Conservation (phyloP, 1,140 invertebrate species). For the Vollenhovia emeryi region DNA sequence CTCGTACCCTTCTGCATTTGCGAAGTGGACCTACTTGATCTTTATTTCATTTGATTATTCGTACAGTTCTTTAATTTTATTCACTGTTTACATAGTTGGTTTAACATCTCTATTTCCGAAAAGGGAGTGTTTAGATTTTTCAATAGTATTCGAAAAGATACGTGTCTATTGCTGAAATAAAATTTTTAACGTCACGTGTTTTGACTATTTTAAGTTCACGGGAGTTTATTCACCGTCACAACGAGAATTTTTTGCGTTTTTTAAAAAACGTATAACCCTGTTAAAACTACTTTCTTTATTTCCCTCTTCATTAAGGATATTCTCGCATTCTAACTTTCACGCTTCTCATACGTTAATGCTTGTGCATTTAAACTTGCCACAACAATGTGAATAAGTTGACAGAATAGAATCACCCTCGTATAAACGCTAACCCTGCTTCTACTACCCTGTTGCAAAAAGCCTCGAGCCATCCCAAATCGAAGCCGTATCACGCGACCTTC, state of each 20-base stretch:
- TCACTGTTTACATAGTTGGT: background rate
- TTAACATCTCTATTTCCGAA: background rate
- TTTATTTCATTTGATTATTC: background rate
- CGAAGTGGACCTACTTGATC: background rate
- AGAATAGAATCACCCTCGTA: constrained; percentile 42
- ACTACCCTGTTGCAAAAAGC: constrained; percentile 73
- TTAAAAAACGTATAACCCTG: background rate
- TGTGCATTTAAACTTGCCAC: background rate
- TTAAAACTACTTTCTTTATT: background rate
- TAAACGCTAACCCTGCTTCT: constrained; percentile 15
- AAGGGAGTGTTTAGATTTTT: background rate
- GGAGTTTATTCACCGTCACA: background rate
- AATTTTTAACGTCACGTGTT: background rate
- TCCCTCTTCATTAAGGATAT: background rate
- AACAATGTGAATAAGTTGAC: background rate
- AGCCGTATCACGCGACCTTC: constrained; percentile 20
- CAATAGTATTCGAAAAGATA: background rate
- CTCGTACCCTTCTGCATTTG: background rate
- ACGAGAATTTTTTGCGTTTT: background rate
- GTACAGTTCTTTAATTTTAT: background rate
- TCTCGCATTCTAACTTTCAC: background rate
- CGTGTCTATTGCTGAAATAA: background rate
- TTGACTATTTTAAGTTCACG: background rate
- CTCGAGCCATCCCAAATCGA: constrained; percentile 74
- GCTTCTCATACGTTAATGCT: background rate